Evolutionary conservation across 2,888 invertebrate species (phyloP), one percentile per base, ranked within the genome.

Genomic region (Salpingus planirostris): DNA sequence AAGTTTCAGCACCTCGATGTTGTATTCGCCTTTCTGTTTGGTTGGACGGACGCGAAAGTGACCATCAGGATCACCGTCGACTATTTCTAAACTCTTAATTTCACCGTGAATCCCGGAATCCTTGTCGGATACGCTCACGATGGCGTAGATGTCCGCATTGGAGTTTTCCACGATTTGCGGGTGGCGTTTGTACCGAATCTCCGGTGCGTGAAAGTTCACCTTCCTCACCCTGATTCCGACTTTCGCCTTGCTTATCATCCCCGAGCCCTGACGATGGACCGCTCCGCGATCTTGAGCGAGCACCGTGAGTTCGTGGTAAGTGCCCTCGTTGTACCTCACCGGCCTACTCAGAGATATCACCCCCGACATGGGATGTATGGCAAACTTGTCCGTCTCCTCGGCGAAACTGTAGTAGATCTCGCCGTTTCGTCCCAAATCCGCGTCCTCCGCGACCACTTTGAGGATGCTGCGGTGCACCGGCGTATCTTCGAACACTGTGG

Each of bases 321-420:
- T 71, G 39, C 73, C 72, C 36, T 85, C 83, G 21, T 76, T 70
- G 50, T 79, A 84, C 38, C 75, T 71, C 32, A 95, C 70, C 10
- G 80, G 79, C 44, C 86, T 75, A 23, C 90, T 87, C 11, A 92
- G 69, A 10, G 84, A 82, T 37, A 96, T 78, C 13, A 87, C 77
- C 6, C 96, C 96, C 26, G 85, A 85, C 31, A 90, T 87, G 2
- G 95, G 92, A 64, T 97, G 92, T 34, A 98, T 80, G 18, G 90
- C 84, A 61, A 96, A 97, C 51, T 79, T 80, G 55, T 86, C 82
- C 24, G 82, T 87, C 36, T 76, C 73, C 48, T 86, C 80, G 28
- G 76, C 70, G 53, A 97, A 80, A 61, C 90, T 92, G 67, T 95
- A 97, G 67, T 96, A 96, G 50, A 97, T 89, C 68, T 96, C 92